Base-by-base conservation (phyloP, 2,797 vertebrate species). In the Mycteria americana region DNA sequence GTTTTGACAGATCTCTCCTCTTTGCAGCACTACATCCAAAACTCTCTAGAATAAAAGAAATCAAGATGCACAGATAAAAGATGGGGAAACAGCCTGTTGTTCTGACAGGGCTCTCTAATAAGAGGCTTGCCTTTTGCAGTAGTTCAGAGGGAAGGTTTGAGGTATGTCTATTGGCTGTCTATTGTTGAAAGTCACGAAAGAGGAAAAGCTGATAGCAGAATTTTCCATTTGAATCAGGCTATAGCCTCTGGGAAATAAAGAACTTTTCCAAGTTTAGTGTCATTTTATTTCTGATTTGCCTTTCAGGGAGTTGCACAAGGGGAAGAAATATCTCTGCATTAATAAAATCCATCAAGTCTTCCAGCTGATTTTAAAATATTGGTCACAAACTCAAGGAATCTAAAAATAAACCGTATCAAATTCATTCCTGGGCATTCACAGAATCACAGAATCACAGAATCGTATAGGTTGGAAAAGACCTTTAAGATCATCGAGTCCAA, bases 321-420 rank as follows among this genome's bases (percentile, higher is more conserved):
- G 45, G 54, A 86, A 77, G 41, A 86, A 76, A 57, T n/a, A 18
- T 70, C 54, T 85, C 82, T 77, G 89, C 75, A 84, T 96, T 95
- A 97, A 98, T 94, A 96, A 96, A 86, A 98, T 95, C 79, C 95
- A 94, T 91, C 90, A 95, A 76, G 92, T 97, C 95, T 88, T 95
- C 62, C 78, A 81, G 37, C 53, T 91, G 57, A 37, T 64, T 96
- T 98, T 90, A 78, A 95, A 93, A 97, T 97, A 96, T 67, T 85
- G 18, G 79, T 96, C 97, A 95, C 84, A 77, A 94, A 94, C 53
- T 70, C 46, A 18, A 39, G 35, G n/a, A 97, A 75, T 84, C 92
- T 98, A 97, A 97, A 98, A 97, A 97, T 95, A 97, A 95, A 95
- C 60, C 1, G 5, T 93, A 96, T 94, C 88, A 68, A 27, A 96